These are phyloP conservation scores for Cryptotermes secundus DNA, from an alignment of 1,140 invertebrate species.

Conservation along the genomic window DNA sequence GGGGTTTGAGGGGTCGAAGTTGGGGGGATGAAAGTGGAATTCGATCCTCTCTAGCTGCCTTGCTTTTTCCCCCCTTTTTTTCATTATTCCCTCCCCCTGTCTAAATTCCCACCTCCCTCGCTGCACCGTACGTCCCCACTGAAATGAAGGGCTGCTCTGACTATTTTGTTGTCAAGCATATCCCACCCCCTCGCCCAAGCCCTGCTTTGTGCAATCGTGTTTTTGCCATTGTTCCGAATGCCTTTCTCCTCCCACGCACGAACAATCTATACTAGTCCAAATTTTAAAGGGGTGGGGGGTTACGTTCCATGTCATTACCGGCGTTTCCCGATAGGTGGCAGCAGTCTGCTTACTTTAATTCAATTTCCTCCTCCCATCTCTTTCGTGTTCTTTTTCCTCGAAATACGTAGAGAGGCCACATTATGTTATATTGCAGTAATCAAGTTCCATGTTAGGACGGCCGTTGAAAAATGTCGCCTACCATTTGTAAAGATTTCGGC, in stretches of 20 bases:
- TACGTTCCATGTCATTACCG: conserved; percentile 15
- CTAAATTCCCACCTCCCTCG: conserved; percentile 9
- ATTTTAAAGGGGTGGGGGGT: background rate
- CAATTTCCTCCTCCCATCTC: conserved; percentile 7
- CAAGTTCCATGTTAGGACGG: background rate
- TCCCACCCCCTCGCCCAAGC: background rate
- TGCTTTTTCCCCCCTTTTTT: background rate
- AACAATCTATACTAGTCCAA: conserved; percentile 11
- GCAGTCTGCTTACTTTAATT: conserved; percentile 10
- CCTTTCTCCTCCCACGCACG: background rate
- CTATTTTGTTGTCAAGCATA: background rate
- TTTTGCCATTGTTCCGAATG: conserved; percentile 6
- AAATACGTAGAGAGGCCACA: background rate
- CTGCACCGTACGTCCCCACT: background rate
- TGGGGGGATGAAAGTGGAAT: conserved; percentile 4
- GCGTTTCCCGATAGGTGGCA: conserved; percentile 12
- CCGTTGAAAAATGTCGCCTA: background rate
- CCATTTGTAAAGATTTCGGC: conserved; percentile 5
- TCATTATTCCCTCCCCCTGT: conserved; percentile 14
- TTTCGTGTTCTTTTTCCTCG: background rate
- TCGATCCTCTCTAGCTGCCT: background rate
- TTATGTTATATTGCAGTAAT: background rate
- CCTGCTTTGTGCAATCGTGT: conserved; percentile 3
- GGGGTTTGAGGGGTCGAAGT: background rate
- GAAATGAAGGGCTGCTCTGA: background rate